Conservation (phyloP, 2,888 invertebrate genomes). For the Merodon equestris region DNA sequence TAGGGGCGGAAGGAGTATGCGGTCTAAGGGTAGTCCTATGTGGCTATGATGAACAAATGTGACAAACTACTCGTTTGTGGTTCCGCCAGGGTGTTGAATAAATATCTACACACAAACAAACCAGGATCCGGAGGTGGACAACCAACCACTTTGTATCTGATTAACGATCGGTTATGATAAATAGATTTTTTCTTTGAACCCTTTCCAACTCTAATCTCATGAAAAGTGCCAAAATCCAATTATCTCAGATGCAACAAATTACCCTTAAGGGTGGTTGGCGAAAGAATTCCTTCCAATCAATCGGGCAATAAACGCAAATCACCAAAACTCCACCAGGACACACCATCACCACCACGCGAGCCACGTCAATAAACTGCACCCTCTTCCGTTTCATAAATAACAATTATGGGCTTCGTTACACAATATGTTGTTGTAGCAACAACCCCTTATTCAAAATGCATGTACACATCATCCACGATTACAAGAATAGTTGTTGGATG, state of each 20-base stretch:
- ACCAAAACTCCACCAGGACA: no score
- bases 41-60: conserved; percentile 65
- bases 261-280: neutral
- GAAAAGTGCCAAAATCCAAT: neutral
- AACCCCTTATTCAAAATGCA: conserved; percentile 2
- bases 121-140: conserved; percentile 22
- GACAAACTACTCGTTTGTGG: conserved; percentile 65
- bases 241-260: conserved; percentile 12
- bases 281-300: conserved; percentile 46
- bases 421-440: conserved; percentile 54
- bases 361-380: conserved; percentile 54
- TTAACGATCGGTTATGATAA: conserved; percentile 55
- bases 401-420: conserved; percentile 40
- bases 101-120: conserved; percentile 3
- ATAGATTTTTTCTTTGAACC: neutral
- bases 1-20: conserved; percentile 7
- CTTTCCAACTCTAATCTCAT: neutral
- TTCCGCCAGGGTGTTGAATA: conserved; percentile 49
- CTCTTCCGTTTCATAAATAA: conserved; percentile 57
- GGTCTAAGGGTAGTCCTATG: conserved; percentile 43
- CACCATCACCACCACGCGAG: neutral
- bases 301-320: conserved; percentile 48
- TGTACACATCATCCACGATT: no score
- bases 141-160: conserved; percentile 55
- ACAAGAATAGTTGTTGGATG: no score